Percentiles rank a stretch among this genome's conserved stretches.
Evolutionary conservation across 2,113 vertebrate genomes (phyloP).

Genomic region (Gymnarchus niloticus): DNA sequence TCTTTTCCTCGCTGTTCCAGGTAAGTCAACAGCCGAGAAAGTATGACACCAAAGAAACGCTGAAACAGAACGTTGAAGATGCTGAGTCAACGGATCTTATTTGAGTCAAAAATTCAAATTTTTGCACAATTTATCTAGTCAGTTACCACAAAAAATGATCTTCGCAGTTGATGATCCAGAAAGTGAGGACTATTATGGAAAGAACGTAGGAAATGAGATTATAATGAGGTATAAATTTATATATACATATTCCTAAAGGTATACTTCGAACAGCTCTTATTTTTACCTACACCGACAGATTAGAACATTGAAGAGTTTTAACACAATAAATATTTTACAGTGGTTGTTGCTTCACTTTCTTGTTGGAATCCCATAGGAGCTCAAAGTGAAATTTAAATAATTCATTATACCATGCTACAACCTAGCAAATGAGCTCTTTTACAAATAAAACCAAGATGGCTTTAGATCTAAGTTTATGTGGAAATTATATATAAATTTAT

Average conservation of each 20-base stretch:
- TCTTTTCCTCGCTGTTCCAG: slow-evolving; percentile 96
- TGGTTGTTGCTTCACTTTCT: background rate
- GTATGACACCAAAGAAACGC: background rate
- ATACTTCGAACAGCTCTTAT: background rate
- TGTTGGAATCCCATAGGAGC: background rate
- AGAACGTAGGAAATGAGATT: background rate
- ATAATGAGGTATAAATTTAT: background rate
- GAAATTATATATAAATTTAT: background rate
- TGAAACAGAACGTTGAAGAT: background rate
- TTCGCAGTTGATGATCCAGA: background rate
- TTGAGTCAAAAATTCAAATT: background rate
- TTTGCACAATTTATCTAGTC: background rate
- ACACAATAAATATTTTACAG: background rate
- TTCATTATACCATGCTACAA: background rate
- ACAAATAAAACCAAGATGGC: background rate
- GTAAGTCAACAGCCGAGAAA: slow-evolving; percentile 46
- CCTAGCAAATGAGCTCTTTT: background rate
- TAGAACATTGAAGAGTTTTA: background rate
- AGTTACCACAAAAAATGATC: background rate
- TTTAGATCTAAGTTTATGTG: background rate
- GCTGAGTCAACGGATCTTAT: background rate
- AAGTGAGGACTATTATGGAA: background rate
- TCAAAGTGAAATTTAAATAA: background rate
- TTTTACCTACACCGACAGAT: background rate
- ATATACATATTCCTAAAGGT: too few species aligned